Evolutionary conservation across 2,113 vertebrate species (phyloP).

Genomic region (Electrona antarctica): DNA sequence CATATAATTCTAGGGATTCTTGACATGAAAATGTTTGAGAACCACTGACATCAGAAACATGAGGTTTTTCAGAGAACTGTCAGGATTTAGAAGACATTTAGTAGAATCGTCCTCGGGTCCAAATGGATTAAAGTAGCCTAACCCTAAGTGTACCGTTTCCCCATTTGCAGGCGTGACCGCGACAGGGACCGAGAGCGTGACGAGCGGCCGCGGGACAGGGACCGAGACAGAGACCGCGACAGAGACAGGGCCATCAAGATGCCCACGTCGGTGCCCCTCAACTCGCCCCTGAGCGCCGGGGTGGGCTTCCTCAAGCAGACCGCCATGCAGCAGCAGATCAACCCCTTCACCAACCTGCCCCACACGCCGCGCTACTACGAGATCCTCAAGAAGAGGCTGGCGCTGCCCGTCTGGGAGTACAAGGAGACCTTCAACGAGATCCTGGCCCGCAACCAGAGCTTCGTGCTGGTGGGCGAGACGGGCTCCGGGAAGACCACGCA

Average conservation of each 20-base stretch:
- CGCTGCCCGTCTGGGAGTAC: slow-evolving; percentile 96
- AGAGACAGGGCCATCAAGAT: slow-evolving; percentile 81
- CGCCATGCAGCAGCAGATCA: slow-evolving; percentile 88
- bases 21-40: too few species aligned
- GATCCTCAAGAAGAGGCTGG: slow-evolving; percentile 93
- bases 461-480: slow-evolving; percentile 95
- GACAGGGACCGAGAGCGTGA: slow-evolving; percentile 88
- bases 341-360: slow-evolving; percentile 94
- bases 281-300: slow-evolving; percentile 66
- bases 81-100: too few species aligned
- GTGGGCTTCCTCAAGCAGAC: slow-evolving; percentile 81
- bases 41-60: too few species aligned
- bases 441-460: slow-evolving; percentile 89
- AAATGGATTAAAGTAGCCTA: too few species aligned
- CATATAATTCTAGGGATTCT: too few species aligned
- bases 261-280: slow-evolving; percentile 62
- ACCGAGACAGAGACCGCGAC: slow-evolving; percentile 86
- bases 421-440: slow-evolving; percentile 93
- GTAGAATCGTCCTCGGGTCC: too few species aligned
- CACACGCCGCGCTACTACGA: slow-evolving; percentile 95
- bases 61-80: too few species aligned
- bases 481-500: slow-evolving; percentile 97
- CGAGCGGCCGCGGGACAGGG: slow-evolving; percentile 62
- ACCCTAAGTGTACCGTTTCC: too few species aligned
- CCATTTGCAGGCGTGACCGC: slow-evolving; percentile 83